phyloP scores from a whole-genome alignment of 2,797 vertebrate species.

The Limnodromus scolopaceus region DNA sequence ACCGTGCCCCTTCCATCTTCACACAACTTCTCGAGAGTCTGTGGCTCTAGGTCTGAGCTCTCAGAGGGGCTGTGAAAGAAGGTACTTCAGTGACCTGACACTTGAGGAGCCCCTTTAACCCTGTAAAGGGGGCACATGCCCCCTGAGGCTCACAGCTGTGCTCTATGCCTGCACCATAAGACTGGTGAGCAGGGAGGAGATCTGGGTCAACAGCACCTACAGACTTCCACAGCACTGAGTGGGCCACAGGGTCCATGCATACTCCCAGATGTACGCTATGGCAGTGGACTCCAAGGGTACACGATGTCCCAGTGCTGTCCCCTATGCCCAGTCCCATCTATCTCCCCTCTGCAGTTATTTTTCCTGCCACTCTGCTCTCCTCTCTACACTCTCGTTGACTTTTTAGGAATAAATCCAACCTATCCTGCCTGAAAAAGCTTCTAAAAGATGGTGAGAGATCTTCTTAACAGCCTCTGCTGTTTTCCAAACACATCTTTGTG shows the following conservation, averaged over 20 bases:
- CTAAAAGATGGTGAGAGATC: not conserved
- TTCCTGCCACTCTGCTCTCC: not conserved
- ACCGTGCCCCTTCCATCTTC: not conserved
- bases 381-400: not conserved
- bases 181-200: not conserved
- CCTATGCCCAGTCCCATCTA: not conserved
- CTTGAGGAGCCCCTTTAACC: not conserved
- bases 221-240: not conserved
- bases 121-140: not conserved
- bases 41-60: not conserved
- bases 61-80: not conserved
- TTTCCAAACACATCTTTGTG: not conserved
- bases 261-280: rapidly evolving
- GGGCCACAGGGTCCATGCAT: not conserved
- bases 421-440: not conserved
- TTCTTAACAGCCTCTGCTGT: not conserved
- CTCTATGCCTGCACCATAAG: not conserved
- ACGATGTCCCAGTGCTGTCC: not conserved
- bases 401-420: not conserved
- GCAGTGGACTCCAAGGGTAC: not conserved
- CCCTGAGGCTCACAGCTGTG: not conserved
- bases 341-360: not conserved
- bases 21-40: not conserved
- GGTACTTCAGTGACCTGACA: not conserved
- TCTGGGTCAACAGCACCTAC: not conserved